phyloP scores from a whole-genome alignment of 2,113 vertebrate genomes.

The Pionites leucogaster region DNA sequence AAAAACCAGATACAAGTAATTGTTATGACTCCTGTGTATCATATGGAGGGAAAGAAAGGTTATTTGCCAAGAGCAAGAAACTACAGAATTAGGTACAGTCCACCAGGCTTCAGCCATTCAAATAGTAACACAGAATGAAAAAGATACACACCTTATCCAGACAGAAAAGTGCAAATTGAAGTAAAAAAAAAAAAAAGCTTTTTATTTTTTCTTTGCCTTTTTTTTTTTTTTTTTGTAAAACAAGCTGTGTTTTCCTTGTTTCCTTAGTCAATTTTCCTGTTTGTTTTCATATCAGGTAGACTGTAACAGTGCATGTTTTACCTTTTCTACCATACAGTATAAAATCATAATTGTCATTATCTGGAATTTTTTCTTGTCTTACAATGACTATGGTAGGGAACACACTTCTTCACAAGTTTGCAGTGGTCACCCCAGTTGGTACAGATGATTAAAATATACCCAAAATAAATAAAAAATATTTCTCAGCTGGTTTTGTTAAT shows the following conservation, averaged over 20 bases:
- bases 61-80: not conserved
- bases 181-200: not conserved
- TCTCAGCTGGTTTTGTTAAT: not conserved
- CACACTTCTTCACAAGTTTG: not conserved
- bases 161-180: not conserved
- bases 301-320: not conserved
- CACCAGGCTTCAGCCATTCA: not conserved
- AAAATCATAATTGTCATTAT: not conserved
- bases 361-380: not conserved
- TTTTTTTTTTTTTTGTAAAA: not conserved
- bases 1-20: not conserved
- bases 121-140: not conserved
- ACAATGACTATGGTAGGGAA: not conserved
- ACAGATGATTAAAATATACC: not conserved
- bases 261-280: not conserved
- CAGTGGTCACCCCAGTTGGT: not conserved
- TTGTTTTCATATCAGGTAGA: not conserved
- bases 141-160: not conserved
- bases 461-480: not conserved
- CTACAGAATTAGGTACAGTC: not conserved
- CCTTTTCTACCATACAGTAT: not conserved
- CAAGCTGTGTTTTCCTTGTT: not conserved
- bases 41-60: not conserved
- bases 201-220: too few relatives aligned
- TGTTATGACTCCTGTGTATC: not conserved